Evolutionary conservation across 2,888 invertebrate species (phyloP).

Genomic region (Acheta domesticus): DNA sequence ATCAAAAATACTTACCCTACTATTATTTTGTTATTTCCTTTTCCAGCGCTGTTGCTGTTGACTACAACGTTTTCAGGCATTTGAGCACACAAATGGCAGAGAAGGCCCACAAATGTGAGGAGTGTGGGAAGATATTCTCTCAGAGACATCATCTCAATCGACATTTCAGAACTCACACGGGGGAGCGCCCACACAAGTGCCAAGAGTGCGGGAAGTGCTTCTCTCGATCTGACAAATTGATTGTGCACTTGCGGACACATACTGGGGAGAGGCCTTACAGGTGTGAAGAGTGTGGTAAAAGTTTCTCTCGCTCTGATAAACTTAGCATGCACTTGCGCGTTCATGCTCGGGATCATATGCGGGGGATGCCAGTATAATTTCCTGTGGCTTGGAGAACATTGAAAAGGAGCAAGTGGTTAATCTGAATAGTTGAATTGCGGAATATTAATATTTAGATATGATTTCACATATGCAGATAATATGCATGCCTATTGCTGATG

Average conservation of each 20-base stretch:
- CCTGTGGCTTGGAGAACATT: too few species aligned
- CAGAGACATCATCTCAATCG: constrained; percentile 41
- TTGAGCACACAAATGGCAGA: constrained; percentile 39
- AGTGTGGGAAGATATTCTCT: constrained; percentile 47
- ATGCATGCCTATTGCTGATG: too few species aligned
- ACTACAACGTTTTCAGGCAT: not conserved
- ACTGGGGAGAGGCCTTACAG: constrained; percentile 38
- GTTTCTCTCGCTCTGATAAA: constrained; percentile 27
- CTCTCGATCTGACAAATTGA: constrained; percentile 35
- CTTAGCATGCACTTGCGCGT: constrained; percentile 19
- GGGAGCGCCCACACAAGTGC: constrained; percentile 51
- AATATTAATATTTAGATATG: too few species aligned
- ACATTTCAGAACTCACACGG: constrained; percentile 49
- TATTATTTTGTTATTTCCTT: not conserved
- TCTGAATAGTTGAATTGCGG: too few species aligned
- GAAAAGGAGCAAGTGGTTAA: too few species aligned
- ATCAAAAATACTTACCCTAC: too few species aligned
- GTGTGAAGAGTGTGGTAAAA: constrained; percentile 24
- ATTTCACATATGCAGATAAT: too few species aligned
- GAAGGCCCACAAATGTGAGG: constrained; percentile 49
- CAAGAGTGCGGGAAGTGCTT: constrained; percentile 44
- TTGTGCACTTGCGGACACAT: constrained; percentile 44
- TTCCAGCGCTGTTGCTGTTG: constrained; percentile 5
- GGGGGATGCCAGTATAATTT: not conserved
- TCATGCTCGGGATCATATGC: not conserved